Evolutionary conservation across 2,888 invertebrate species (phyloP).

Genomic region (Cantharis rustica): DNA sequence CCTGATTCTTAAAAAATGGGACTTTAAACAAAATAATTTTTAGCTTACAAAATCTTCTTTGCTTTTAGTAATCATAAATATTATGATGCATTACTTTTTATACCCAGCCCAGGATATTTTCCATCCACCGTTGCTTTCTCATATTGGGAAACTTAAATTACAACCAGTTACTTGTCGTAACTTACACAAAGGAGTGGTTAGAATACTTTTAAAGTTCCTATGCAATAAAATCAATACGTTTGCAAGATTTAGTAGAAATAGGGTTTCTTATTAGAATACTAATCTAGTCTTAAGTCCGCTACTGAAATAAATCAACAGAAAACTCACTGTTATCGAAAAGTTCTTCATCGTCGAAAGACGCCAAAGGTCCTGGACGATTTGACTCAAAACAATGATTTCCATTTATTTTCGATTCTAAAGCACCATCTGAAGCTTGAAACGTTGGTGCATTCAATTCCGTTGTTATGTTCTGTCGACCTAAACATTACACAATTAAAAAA

Average conservation of each 20-base stretch:
- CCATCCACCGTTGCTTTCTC: too few relatives aligned
- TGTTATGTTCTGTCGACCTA: conserved; percentile 41
- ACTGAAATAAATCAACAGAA: not conserved
- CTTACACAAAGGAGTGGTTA: not conserved
- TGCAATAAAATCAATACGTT: not conserved
- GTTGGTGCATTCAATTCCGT: conserved; percentile 33
- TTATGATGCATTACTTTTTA: too few relatives aligned
- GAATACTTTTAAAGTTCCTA: not conserved
- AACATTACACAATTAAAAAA: conserved; percentile 14
- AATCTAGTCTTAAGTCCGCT: not conserved
- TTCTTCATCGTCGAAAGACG: conserved; percentile 51
- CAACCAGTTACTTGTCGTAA: not conserved
- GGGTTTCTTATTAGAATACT: not conserved
- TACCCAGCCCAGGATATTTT: too few relatives aligned
- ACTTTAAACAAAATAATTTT: too few relatives aligned
- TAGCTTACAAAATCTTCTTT: too few relatives aligned
- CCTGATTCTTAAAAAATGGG: too few relatives aligned
- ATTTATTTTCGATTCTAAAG: conserved; percentile 26
- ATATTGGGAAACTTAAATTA: too few relatives aligned
- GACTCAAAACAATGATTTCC: conserved; percentile 28
- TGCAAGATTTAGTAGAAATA: not conserved
- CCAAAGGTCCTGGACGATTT: conserved; percentile 25
- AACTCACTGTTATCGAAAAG: conserved; percentile 48
- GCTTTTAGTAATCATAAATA: too few relatives aligned
- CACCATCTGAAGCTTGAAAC: conserved; percentile 29